Percentiles rank a stretch among this genome's conserved stretches.
Evolutionary conservation across 2,113 vertebrate species (phyloP).

Genomic region (Limanda limanda): DNA sequence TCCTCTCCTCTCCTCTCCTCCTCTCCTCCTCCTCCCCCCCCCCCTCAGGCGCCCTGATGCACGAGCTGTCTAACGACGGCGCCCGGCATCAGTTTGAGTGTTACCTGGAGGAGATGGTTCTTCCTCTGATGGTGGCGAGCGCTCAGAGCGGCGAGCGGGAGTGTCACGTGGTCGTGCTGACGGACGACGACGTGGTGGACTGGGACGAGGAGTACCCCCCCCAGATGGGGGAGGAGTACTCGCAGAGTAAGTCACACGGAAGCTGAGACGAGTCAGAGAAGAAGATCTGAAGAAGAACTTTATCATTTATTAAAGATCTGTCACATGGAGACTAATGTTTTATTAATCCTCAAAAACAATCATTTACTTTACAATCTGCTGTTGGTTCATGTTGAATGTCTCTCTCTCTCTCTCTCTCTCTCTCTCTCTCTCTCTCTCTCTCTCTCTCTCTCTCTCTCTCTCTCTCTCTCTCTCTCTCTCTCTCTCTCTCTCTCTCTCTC

Average conservation of each 20-base stretch:
- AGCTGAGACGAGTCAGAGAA: no score
- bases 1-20: no score
- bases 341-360: no score
- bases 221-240: conserved; percentile 97
- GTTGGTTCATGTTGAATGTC: no score
- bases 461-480: not conserved
- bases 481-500: not conserved
- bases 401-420: not conserved
- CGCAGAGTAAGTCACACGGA: conserved; percentile 68
- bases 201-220: conserved; percentile 97
- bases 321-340: no score
- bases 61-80: conserved; percentile 95
- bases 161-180: conserved; percentile 95
- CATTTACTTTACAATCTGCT: no score
- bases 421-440: not conserved
- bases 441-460: not conserved
- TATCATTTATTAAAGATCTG: no score
- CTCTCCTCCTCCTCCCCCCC: not conserved
- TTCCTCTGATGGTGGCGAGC: conserved; percentile 95
- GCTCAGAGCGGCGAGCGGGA: conserved; percentile 94
- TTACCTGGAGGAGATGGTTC: conserved; percentile 94
- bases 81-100: conserved; percentile 93
- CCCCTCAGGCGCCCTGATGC: conserved; percentile 90
- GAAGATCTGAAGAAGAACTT: no score
- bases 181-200: conserved; percentile 95